Evolutionary conservation across 2,888 invertebrate species (phyloP), one percentile per base, ranked within the genome.

Genomic region (Panopea generosa): DNA sequence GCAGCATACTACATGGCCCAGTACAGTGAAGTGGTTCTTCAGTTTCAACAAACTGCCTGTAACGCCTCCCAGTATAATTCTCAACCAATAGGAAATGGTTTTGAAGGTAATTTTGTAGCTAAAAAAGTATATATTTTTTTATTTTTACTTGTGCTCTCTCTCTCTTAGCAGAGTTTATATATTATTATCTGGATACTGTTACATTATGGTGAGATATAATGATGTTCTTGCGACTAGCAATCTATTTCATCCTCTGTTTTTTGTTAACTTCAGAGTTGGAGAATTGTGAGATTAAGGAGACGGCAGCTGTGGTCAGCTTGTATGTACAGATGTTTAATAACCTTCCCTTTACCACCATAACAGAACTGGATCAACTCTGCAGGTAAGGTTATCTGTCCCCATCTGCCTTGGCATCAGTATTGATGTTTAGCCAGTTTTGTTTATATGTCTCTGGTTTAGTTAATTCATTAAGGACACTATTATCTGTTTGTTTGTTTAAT

Each of bases 331-430:
- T 67, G 49, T 63, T 67, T n/a, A 47, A 52, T 59, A 63, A 47
- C 18, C 53, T 67, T 33, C 67, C 70, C 1, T 66, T 76, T 26
- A 14, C 67, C 45, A 56, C 71, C 7, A 45, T 71, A 22, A 18
- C 24, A 3, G 62, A 62, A 27, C 66, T 71, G 38, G 52, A 71
- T 4, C 38, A 57, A 4, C 40, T 66, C 9, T 75, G 75, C 27
- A 55, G 70, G 75, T 75, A 66, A 26, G 43, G 1, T 47, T 29
- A 38, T n/a, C n/a, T n/a, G n/a, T n/a, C n/a, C n/a, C n/a, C n/a
- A n/a, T n/a, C n/a, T n/a, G n/a, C n/a, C n/a, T n/a, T n/a, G n/a
- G n/a, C n/a, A n/a, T n/a, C n/a, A n/a, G n/a, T n/a, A n/a, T n/a
- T n/a, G n/a, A n/a, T n/a, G n/a, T n/a, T n/a, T n/a, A 11, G 16